A percentile compares a stretch with the other conserved stretches of the same genome.
Evolutionary conservation across 2,797 vertebrate species (phyloP).

Genomic region (Mus caroli): DNA sequence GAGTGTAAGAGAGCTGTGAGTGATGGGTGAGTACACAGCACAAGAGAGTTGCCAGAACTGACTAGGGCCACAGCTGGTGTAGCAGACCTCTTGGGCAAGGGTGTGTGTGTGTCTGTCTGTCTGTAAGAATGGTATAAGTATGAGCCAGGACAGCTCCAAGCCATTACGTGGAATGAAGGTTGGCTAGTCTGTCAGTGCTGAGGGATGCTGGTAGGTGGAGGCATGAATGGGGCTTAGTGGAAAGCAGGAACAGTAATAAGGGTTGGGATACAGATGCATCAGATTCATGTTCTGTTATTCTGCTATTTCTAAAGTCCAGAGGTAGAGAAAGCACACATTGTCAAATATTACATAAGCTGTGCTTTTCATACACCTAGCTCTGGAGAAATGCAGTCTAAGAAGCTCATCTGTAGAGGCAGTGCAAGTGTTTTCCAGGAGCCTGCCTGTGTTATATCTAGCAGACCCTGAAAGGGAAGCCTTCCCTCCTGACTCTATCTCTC

Average conservation of each 20-base stretch:
- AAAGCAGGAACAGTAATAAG: background rate
- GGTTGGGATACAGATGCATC: background rate
- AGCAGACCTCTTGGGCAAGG: background rate
- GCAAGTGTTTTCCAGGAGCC: background rate
- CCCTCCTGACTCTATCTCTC: background rate
- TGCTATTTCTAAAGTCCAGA: background rate
- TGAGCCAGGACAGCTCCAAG: background rate
- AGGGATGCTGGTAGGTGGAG: background rate
- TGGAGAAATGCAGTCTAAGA: background rate
- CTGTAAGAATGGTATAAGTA: background rate
- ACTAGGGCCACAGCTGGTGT: background rate
- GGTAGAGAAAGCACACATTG: no score
- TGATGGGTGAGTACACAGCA: background rate
- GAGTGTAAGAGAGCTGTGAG: background rate
- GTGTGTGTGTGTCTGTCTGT: no score
- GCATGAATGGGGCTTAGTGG: background rate
- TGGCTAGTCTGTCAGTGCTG: background rate
- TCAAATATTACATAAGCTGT: background rate
- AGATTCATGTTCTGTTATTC: background rate
- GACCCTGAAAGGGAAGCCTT: background rate
- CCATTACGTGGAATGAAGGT: background rate
- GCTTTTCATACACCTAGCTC: background rate
- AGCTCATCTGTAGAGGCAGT: background rate
- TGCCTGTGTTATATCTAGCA: background rate
- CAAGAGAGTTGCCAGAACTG: background rate